Base-by-base conservation (phyloP, 2,888 invertebrate genomes). In the Fragum whitleyi region DNA sequence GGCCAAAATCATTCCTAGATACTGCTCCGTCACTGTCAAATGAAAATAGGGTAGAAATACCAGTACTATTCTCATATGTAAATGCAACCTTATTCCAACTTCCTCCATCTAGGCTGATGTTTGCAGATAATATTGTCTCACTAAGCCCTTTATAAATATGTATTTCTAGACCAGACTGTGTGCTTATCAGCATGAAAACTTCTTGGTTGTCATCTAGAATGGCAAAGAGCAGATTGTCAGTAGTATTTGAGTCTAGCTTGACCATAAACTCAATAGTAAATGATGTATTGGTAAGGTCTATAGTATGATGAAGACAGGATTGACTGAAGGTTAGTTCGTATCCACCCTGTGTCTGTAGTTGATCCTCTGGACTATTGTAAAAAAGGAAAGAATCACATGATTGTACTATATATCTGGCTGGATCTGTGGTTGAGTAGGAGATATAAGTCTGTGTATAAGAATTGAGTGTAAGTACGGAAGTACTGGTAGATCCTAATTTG, bases 41-140 rank as follows among this genome's bases (percentile, higher is more conserved):
- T 19, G 68, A 42, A 57, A 86, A 90, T 21, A 89, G 29, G 29
- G 79, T 74, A n/a, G 79, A 36, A 11, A 71, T 61, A 14, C 90
- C 90, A n/a, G 83, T 69, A 5, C 51, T 39, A 36, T 77, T 84
- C 39, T 84, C 75, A 57, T 90, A 90, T 19, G 86, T 83, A 7
- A 90, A 57, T 9, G 88, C 79, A 5, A 90, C 69, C 68, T 88
- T 90, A 82, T 87, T 90, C 90, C 90, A 90, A 23, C 75, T 53
- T n/a, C 71, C 79, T 61, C 59, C 39, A 59, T 87, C 84, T 21
- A 90, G 79, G 7, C 47, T 69, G 1, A 89, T 32, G 28, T 77
- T 77, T 11, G 89, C 84, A 32, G 86, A 69, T 16, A 75, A 65
- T 1, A 78, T 67, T 9, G 74, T 67, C 19, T 59, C 53, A 62